phyloP scores from a whole-genome alignment of 2,113 vertebrate genomes.

The Macaca fascicularis region DNA sequence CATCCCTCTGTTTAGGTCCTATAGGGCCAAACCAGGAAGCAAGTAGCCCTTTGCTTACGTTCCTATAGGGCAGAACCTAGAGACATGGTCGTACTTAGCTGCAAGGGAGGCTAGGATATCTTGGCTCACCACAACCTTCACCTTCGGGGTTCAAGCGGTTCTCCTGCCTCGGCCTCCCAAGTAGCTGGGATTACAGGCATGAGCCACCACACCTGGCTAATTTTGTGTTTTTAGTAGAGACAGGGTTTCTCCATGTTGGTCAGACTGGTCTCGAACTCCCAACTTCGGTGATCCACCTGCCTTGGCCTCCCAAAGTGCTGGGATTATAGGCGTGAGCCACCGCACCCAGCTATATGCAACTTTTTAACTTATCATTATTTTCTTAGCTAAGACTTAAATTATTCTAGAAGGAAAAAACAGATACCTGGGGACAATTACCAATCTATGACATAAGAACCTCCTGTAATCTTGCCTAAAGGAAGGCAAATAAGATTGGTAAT shows the following conservation, averaged over 20 bases:
- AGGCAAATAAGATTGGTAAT: not conserved
- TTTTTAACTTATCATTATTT: not conserved
- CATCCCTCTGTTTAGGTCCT: not conserved
- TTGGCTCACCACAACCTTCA: no score
- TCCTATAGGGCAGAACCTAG: not conserved
- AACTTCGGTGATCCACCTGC: no score
- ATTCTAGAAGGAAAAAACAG: not conserved
- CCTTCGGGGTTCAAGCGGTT: no score
- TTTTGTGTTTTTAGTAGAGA: no score
- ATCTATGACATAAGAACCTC: not conserved
- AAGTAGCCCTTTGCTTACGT: not conserved
- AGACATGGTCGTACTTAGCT: not conserved
- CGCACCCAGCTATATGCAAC: not conserved
- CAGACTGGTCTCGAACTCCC: no score
- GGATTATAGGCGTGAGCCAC: no score
- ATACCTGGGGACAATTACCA: not conserved
- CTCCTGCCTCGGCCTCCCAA: no score
- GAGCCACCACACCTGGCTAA: no score
- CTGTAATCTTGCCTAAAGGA: not conserved
- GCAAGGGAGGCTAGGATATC: not conserved
- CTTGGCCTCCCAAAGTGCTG: no score
- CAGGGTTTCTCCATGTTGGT: no score
- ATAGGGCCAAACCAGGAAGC: not conserved
- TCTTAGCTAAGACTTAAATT: not conserved
- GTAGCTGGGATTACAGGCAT: no score